Percentiles rank a stretch among this genome's conserved stretches.
Conservation (phyloP, 2,113 vertebrate species). For the Pluvianellus socialis region DNA sequence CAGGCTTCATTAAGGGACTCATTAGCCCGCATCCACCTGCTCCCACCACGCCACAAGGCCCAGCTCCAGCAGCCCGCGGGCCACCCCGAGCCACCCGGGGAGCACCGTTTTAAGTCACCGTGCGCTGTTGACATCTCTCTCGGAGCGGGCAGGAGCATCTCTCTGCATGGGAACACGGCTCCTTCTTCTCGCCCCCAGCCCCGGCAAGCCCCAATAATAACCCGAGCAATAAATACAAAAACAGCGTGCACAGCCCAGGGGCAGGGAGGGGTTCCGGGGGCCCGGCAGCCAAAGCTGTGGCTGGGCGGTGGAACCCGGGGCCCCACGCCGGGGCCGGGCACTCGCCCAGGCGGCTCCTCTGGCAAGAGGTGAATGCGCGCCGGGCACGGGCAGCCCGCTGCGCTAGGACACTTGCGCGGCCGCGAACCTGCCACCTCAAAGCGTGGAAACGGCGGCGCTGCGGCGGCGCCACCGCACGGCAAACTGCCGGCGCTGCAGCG, state of each 20-base stretch:
- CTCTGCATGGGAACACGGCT: neutral
- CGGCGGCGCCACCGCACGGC: neutral
- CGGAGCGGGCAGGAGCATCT: neutral
- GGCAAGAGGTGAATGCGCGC: conserved; percentile 68
- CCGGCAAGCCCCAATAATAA: neutral
- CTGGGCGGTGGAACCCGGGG: conserved; percentile 66
- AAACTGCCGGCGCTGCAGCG: no score
- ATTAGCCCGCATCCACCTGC: neutral
- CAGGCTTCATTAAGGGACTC: neutral
- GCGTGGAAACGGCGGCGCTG: fast-evolving
- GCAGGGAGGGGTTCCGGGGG: no score
- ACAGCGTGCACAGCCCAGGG: no score
- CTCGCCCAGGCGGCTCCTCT: conserved; percentile 55
- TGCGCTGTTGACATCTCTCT: fast-evolving
- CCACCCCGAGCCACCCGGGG: neutral
- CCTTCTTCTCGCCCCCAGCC: neutral
- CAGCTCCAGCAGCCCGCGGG: neutral
- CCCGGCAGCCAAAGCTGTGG: conserved; percentile 18
- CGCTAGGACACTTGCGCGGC: conserved; percentile 65
- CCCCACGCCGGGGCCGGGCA: conserved; percentile 54
- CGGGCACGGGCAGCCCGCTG: conserved; percentile 43
- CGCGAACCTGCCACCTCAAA: fast-evolving
- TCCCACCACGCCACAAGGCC: fast-evolving
- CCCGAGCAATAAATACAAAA: neutral
- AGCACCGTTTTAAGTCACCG: fast-evolving